Base-by-base conservation (phyloP, 2,888 invertebrate species). In the Orthonevra nobilis region DNA sequence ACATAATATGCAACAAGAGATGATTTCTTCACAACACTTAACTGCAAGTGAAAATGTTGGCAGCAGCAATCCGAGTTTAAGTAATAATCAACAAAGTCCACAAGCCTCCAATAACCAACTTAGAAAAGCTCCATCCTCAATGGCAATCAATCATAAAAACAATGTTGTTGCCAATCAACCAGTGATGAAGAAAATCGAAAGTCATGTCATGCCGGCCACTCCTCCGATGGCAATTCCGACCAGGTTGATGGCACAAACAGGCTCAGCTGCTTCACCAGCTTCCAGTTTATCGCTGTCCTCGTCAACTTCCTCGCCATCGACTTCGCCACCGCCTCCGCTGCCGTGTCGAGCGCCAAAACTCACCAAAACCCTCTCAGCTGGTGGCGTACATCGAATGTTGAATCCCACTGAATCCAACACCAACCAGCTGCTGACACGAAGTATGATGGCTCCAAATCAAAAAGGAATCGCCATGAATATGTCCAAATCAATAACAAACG, bases 261-360 rank as follows among this genome's bases (percentile, higher is more conserved):
- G 84, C 19, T 83, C 83, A 19, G 84, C 84, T 2, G 83, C 84
- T 0, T 88, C 88, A 70, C 87, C 88, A 19, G 85, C 85, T 0
- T 87, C 88, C 0, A 84, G 83, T 64, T 84, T 87, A 26, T 87
- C 89, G 38, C 83, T 87, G 19, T 84, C 88, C 10, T 88, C 88
- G 0, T 87, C 88, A 2, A 86, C 87, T 44, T 86, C 87, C 2
- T 85, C 89, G 19, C 85, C 87, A 0, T 88, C 88, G 1, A 84
- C 85, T 1, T 87, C 87, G 9, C 87, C 88, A 2, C 88, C 88
- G 2, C 84, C 84, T 5, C 88, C 87, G 2, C 83, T 88, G 63
- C 88, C 88, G 0, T 84, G 83, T 44, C 84, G 87, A 6, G 87
- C 87, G 0, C 88, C 88, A 1, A 87, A 88, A 54, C 69, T 81